Evolutionary conservation across 2,888 invertebrate genomes (phyloP), one percentile per base, ranked within the genome.

Genomic region (Drymonia ruficornis): DNA sequence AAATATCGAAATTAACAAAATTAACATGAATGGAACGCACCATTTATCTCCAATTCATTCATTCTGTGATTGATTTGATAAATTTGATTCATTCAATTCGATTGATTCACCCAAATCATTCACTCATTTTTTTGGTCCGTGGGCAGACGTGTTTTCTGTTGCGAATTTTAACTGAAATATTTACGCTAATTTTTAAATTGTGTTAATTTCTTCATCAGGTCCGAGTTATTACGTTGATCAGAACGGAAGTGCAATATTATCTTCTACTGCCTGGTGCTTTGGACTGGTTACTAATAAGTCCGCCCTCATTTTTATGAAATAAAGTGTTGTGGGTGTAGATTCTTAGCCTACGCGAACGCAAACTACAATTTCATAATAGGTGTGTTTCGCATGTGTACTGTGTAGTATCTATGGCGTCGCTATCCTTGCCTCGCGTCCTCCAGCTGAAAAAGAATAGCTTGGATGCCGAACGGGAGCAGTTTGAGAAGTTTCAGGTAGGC

Each of bases 401-500:
- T 87, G 80, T 79, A 56, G 81, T 81, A 79, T 80, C 81, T 84
- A 96, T 96, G 96, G 95, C 96, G 90, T 96, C 96, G 68, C 86
- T 96, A 80, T 96, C 96, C 45, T 86, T 96, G 72, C 96, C 95
- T 38, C 92, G 95, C 76, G 96, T 96, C 64, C 89, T 96, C 60
- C 96, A 96, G 80, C 94, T 95, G 68, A 94, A 96, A 81, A 96
- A 96, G 90, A 95, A 96, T 63, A 96, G 95, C 80, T 85, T 96
- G 80, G 96, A 96, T 81, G 94, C 95, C 66, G 96, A 97, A 85
- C 94, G 96, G 53, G 97, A 97, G 84, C 95, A 96, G 75, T 97
- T 97, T 83, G 97, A 97, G 87, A 97, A 96, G 86, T 95, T 95
- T 79, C 96, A 96, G 95, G 97, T 96, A 89, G 78, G 86, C 13